phyloP scores from a whole-genome alignment of 2,113 vertebrate genomes.

The Seriola rivoliana region DNA sequence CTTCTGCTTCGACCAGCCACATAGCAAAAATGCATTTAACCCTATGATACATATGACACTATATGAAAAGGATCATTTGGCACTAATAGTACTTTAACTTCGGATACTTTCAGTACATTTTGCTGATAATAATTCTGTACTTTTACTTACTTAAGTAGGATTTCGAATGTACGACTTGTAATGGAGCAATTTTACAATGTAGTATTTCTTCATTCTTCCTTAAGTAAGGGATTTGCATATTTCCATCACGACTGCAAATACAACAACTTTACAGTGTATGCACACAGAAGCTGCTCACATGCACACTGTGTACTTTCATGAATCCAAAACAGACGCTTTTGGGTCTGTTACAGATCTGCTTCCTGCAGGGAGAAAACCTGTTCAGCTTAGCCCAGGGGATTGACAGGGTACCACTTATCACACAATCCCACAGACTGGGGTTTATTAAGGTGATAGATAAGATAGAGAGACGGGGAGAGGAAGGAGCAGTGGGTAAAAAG shows the following conservation, averaged over 20 bases:
- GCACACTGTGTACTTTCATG: conserved; percentile 16
- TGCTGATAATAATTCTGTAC: no score
- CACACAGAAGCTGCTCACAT: background rate
- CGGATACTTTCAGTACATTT: no score
- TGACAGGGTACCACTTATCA: background rate
- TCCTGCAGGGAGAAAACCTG: conserved; percentile 36
- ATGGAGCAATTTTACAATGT: no score
- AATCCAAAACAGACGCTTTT: conserved; percentile 40
- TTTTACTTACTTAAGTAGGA: no score
- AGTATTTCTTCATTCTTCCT: no score
- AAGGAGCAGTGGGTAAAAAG: background rate
- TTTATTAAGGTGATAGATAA: conserved; percentile 34
- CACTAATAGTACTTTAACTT: no score
- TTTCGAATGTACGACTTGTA: no score
- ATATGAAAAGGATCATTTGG: no score
- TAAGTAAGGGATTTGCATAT: no score
- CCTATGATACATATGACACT: no score
- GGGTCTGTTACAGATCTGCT: conserved; percentile 7
- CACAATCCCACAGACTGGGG: conserved; percentile 19
- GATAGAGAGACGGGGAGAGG: background rate
- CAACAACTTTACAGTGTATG: background rate
- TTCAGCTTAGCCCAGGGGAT: conserved; percentile 8
- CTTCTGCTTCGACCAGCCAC: background rate
- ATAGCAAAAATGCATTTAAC: background rate
- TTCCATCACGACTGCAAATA: no score